A percentile compares a stretch with the other conserved stretches of the same genome.
These are phyloP conservation scores for Xerus inauris DNA, from an alignment of 2,113 vertebrate species.

Conservation along the genomic window DNA sequence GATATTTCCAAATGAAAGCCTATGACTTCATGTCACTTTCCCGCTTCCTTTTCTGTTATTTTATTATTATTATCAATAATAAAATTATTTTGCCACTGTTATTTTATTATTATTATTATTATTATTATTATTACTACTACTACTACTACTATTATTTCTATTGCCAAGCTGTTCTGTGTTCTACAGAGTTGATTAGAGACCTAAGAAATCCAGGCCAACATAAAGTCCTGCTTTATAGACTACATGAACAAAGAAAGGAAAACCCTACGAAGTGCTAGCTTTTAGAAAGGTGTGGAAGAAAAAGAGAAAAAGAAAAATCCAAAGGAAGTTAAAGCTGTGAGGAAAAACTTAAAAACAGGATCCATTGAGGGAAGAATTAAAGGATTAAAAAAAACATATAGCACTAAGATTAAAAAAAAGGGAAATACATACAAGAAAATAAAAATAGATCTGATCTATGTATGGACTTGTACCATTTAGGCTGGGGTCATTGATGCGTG, in stretches of 20 bases:
- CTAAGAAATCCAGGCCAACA: conserved; percentile 45
- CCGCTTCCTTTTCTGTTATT: conserved; percentile 62
- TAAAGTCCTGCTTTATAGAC: conserved; percentile 57
- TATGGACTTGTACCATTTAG: not conserved
- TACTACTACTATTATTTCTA: conserved; percentile 39
- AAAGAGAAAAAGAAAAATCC: not conserved
- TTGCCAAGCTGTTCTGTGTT: conserved; percentile 46
- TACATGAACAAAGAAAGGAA: not conserved
- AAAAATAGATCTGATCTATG: not conserved
- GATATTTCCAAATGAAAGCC: conserved; percentile 34
- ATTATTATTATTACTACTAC: not conserved
- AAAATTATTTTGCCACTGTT: conserved; percentile 10
- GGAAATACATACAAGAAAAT: conserved; percentile 24
- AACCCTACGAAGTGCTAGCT: not conserved
- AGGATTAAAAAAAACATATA: not conserved
- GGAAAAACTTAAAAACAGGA: conserved; percentile 42
- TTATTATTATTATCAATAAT: not conserved
- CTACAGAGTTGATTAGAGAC: conserved; percentile 46
- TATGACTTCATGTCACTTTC: not conserved
- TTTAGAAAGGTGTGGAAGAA: not conserved
- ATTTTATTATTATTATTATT: conserved; percentile 40
- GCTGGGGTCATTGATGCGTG: not conserved
- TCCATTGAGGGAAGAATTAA: conserved; percentile 3
- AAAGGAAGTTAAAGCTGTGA: not conserved
- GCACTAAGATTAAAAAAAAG: conserved; percentile 18